phyloP scores from a whole-genome alignment of 2,888 invertebrate species.

The Spisula solida region DNA sequence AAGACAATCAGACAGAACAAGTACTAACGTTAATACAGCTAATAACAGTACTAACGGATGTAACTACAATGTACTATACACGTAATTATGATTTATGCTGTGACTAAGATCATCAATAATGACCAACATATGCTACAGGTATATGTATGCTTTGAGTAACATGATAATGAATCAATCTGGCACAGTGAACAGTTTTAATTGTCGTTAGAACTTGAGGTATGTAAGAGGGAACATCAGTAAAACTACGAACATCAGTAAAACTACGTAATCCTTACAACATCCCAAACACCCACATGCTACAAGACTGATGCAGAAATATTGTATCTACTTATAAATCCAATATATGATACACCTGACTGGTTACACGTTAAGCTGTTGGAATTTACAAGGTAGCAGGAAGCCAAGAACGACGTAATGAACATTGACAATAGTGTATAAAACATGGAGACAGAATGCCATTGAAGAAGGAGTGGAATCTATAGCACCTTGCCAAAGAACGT shows the following conservation, averaged over 20 bases:
- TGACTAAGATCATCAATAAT: neutral
- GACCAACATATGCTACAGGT: too few relatives aligned
- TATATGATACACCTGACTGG: too few relatives aligned
- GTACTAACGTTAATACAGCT: neutral
- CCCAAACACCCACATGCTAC: neutral
- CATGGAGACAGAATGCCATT: neutral
- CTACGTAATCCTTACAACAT: neutral
- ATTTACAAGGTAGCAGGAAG: neutral
- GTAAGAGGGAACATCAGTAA: neutral
- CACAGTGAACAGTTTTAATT: neutral
- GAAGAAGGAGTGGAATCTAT: neutral
- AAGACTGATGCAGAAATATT: too few relatives aligned
- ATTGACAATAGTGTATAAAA: constrained; percentile 6
- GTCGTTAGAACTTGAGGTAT: neutral
- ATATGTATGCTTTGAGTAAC: too few relatives aligned
- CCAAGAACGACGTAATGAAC: neutral
- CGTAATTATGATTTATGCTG: neutral
- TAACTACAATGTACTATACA: neutral
- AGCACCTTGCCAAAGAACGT: neutral
- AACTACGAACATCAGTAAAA: neutral
- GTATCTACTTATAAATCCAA: too few relatives aligned
- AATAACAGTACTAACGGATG: neutral
- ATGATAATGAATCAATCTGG: constrained; percentile 10
- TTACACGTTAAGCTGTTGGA: neutral
- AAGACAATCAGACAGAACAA: too few relatives aligned